phyloP scores from a whole-genome alignment of 2,888 invertebrate species.

The Hypsopygia costalis region DNA sequence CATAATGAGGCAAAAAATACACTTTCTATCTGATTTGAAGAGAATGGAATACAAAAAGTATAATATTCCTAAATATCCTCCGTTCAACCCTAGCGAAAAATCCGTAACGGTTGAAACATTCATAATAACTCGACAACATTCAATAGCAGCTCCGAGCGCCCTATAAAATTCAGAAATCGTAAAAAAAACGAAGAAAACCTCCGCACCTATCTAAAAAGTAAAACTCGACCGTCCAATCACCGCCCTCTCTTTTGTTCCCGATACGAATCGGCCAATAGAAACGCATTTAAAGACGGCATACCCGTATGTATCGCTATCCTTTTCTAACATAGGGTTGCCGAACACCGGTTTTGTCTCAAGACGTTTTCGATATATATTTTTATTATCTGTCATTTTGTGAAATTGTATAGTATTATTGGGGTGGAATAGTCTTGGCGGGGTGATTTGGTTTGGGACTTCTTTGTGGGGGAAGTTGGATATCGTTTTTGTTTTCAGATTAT shows the following conservation, averaged over 20 bases:
- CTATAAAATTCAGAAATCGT: conserved; percentile 59
- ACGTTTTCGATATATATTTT: conserved; percentile 17
- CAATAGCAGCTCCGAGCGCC: conserved; percentile 26
- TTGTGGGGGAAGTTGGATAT: not conserved
- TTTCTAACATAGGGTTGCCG: conserved; percentile 35
- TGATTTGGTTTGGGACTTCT: conserved; percentile 13
- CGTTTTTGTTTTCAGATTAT: not conserved
- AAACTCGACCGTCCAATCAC: conserved; percentile 37
- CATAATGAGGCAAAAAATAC: too few relatives aligned
- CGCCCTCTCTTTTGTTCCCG: conserved; percentile 42
- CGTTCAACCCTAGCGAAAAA: conserved; percentile 10
- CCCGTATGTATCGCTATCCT: conserved; percentile 38
- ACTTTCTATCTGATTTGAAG: too few relatives aligned
- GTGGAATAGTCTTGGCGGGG: conserved; percentile 27
- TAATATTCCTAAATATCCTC: not conserved
- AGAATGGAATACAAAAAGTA: not conserved
- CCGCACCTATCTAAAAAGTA: conserved; percentile 27
- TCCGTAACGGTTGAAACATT: not conserved
- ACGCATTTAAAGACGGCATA: conserved; percentile 46
- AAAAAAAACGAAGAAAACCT: conserved; percentile 29
- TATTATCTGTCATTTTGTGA: conserved; percentile 33
- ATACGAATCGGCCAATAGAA: conserved; percentile 55
- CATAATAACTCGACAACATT: not conserved
- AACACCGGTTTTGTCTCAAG: conserved; percentile 28
- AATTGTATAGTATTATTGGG: conserved; percentile 28